Base-by-base conservation (phyloP, 92 coral and sea anemone genomes). In the Nematostella vectensis region DNA sequence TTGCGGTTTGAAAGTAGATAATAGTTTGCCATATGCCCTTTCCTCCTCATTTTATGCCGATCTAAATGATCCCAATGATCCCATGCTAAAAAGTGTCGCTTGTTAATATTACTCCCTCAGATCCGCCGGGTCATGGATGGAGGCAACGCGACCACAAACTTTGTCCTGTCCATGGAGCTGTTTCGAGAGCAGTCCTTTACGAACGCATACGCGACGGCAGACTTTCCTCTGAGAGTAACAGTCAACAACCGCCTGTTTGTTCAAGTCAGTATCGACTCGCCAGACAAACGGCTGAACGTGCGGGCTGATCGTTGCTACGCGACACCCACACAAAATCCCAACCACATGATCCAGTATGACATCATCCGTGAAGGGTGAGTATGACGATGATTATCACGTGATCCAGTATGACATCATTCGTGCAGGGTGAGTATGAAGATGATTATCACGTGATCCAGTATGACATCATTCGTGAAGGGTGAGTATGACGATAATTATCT, bases 221-320 rank as follows among this genome's bases (percentile, higher is more conserved):
- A 75, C 23, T 85, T 80, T 59, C 94, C 95, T 0, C 65, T 85
- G 27, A 69, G 68, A 42, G 88, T 85, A 6, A 63, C 82, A 4
- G 60, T 85, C 39, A 76, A 82, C 59, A 58, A 74, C 28, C 95
- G 87, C 0, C 70, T 85, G 43, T 85, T 36, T 43, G 75, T 85
- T 4, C 88, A 85, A 70, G 88, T 73, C 59, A 33, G 25, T 12
- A 25, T 80, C 21, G 84, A 85, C 58, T 80, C 88, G 21, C 83
- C 88, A 8, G 95, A 85, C 29, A 75, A 68, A 4, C 62, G 84
- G 23, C 60, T 85, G 54, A 57, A 66, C 8, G 82, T 85, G 15
- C 54, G 68, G 61, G 88, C 86, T 3, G 83, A 80, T 6, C 77
- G 63, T 37, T 85, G 95, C 42, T 85, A 85, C 61, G 95, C 95